Conservation (phyloP, 2,888 invertebrate species). For the Odontocerum albicorne region DNA sequence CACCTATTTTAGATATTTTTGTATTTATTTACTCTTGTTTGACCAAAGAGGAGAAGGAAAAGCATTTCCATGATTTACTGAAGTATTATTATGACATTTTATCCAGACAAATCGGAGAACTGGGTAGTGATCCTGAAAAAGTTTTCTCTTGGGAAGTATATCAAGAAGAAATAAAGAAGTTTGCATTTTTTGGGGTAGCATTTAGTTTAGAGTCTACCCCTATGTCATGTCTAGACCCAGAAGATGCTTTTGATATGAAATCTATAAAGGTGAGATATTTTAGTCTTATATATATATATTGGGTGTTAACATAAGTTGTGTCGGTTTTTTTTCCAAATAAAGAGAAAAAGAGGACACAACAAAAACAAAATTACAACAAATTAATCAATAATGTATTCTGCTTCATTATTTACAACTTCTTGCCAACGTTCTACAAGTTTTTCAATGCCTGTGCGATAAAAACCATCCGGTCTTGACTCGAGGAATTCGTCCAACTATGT, state of each 20-base stretch:
- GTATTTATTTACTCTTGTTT: conserved; percentile 68
- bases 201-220: conserved; percentile 64
- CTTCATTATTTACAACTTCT: too few relatives aligned
- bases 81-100: conserved; percentile 63
- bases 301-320: too few relatives aligned
- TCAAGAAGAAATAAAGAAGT: conserved; percentile 57
- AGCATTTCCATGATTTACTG: conserved; percentile 61
- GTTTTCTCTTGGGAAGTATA: conserved; percentile 57
- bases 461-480: too few relatives aligned
- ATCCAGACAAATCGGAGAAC: conserved; percentile 52
- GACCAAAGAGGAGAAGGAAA: conserved; percentile 52
- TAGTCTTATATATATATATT: too few relatives aligned
- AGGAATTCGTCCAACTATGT: too few relatives aligned
- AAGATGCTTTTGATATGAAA: conserved; percentile 61
- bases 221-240: conserved; percentile 57
- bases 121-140: conserved; percentile 62
- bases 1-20: conserved; percentile 59
- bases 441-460: too few relatives aligned
- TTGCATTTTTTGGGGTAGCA: conserved; percentile 58
- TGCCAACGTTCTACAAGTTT: too few relatives aligned
- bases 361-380: too few relatives aligned
- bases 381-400: too few relatives aligned
- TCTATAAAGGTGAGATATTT: conserved; percentile 49
- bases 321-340: too few relatives aligned
- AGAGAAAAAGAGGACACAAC: too few relatives aligned